Base-by-base conservation (phyloP, 2,888 invertebrate species). In the Ceraclea dissimilis region DNA sequence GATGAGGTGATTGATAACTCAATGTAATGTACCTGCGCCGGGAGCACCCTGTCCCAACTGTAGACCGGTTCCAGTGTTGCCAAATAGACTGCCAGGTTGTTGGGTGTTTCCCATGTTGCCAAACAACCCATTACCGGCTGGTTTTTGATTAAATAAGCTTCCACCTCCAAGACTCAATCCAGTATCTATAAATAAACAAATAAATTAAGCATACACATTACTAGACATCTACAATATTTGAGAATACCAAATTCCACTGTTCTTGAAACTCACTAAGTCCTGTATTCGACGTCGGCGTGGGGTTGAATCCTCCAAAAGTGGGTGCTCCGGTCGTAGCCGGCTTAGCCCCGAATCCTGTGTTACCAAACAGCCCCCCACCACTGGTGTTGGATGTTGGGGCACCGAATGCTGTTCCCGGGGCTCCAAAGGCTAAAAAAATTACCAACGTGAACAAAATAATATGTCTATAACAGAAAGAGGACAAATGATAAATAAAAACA, bases 221-320 rank as follows among this genome's bases (percentile, higher is more conserved):
- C n/a, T n/a, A n/a, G n/a, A n/a, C n/a, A n/a, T n/a, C n/a, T n/a
- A n/a, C n/a, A n/a, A n/a, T n/a, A n/a, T n/a, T n/a, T n/a, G n/a
- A n/a, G n/a, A n/a, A n/a, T n/a, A n/a, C n/a, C n/a, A n/a, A n/a
- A n/a, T n/a, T n/a, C n/a, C n/a, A n/a, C n/a, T n/a, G n/a, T n/a
- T n/a, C n/a, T n/a, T n/a, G n/a, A n/a, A 26, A 26, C 39, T 68
- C 60, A 67, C 78, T 79, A 2, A 78, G 69, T 0, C 71, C 71
- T 47, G 73, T 69, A 1, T 72, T 67, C 6, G 72, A 64, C 0
- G 73, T 70, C 20, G 75, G 71, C 1, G 78, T 70, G 13, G 72
- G 70, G 1, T 74, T 74, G 64, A 84, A 83, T 1, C 67, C 67
- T 11, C 83, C 82, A 67, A 85, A 85, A 0, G 75, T 70, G 0